These are phyloP conservation scores for Sarcophilus harrisii DNA, from an alignment of 2,797 vertebrate species.

Conservation along the genomic window DNA sequence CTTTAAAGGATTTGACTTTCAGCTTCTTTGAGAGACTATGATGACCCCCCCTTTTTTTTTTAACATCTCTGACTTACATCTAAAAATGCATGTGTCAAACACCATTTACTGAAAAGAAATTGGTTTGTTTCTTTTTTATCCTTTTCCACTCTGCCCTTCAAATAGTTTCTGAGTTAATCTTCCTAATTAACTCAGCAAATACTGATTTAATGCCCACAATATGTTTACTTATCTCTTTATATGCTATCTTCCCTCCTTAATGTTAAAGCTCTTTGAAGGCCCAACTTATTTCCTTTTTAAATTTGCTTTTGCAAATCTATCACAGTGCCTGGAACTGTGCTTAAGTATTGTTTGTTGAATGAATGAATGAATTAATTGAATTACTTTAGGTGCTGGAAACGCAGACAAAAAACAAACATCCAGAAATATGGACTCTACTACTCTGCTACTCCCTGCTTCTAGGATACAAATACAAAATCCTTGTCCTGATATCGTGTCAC, in stretches of 20 bases:
- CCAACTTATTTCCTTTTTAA: background rate
- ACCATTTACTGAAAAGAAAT: background rate
- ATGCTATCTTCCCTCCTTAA: background rate
- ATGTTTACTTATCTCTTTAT: background rate
- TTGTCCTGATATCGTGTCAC: background rate
- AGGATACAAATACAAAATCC: background rate
- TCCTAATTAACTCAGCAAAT: background rate
- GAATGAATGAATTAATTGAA: background rate
- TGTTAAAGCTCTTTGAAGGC: background rate
- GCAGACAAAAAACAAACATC: background rate
- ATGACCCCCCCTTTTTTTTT: background rate
- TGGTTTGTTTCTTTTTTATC: background rate
- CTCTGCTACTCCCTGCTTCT: background rate
- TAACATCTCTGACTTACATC: conserved; percentile 4
- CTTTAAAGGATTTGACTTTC: conserved; percentile 13
- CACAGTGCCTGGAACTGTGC: background rate
- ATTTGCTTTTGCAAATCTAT: background rate
- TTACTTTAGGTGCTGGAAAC: background rate
- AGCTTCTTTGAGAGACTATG: conserved; percentile 3
- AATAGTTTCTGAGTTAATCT: background rate
- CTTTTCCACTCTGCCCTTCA: background rate
- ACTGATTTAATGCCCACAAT: background rate
- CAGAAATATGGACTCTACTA: background rate
- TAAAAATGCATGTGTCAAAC: background rate
- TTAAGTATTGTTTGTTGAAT: background rate